A percentile compares a stretch with the other conserved stretches of the same genome.
These are phyloP conservation scores for Pogona vitticeps DNA, from an alignment of 2,113 vertebrate species.

Conservation along the genomic window DNA sequence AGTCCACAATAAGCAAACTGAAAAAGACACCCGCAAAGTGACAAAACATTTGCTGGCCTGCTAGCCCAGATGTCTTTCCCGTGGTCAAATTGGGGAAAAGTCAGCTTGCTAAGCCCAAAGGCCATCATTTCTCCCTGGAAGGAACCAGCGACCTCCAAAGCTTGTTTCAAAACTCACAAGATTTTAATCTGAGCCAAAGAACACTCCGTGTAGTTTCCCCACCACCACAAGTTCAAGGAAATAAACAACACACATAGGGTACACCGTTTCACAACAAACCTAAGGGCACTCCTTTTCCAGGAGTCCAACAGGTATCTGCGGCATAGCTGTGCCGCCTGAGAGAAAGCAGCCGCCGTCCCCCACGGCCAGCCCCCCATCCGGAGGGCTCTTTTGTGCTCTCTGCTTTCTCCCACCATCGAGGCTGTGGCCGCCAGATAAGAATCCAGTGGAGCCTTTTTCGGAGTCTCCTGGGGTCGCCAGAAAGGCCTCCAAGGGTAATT, in stretches of 20 bases:
- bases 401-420: slow-evolving; percentile 14
- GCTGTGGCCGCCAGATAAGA: not conserved
- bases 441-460: slow-evolving; percentile 5
- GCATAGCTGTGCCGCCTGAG: rapidly evolving
- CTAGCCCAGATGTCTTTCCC: not conserved
- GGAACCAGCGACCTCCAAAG: not conserved
- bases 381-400: not conserved
- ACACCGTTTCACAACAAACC: no score
- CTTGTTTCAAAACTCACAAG: not conserved
- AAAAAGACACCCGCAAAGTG: not conserved
- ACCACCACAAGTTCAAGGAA: not conserved
- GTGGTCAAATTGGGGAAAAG: not conserved
- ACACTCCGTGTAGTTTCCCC: not conserved
- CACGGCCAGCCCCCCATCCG: not conserved
- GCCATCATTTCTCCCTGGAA: not conserved
- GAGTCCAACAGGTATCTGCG: slow-evolving; percentile 21
- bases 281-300: rapidly evolving
- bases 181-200: not conserved
- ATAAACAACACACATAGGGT: no score
- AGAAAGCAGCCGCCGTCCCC: rapidly evolving
- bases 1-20: not conserved
- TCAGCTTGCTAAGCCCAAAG: not conserved
- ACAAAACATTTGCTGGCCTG: not conserved
- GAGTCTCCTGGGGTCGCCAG: not conserved
- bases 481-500: slow-evolving; percentile 32